These are phyloP conservation scores for Lasioglossum malachurum DNA, from an alignment of 2,888 invertebrate genomes.

Conservation along the genomic window DNA sequence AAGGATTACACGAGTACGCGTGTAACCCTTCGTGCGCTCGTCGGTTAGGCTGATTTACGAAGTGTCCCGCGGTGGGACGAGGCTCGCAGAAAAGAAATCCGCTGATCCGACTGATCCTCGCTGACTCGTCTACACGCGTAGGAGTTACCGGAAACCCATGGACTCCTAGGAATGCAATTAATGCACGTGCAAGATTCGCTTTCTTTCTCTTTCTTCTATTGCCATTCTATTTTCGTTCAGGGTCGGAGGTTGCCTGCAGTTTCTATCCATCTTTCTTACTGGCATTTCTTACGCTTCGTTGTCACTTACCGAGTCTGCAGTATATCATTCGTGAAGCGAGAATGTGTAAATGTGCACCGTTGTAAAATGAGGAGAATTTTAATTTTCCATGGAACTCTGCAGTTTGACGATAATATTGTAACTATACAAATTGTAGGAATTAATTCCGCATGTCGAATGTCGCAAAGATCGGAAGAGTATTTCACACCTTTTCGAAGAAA, in stretches of 20 bases:
- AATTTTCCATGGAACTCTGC: neutral
- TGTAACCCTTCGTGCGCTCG: neutral
- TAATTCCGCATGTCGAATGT: neutral
- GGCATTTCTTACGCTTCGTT: neutral
- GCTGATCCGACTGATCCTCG: neutral
- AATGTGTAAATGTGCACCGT: neutral
- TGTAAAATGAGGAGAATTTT: neutral
- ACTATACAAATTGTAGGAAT: too few species aligned
- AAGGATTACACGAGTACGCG: slow-evolving; percentile 9
- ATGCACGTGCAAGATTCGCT: slow-evolving; percentile 24
- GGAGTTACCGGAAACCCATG: slow-evolving; percentile 43
- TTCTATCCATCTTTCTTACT: neutral
- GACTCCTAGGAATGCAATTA: slow-evolving; percentile 55
- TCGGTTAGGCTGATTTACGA: slow-evolving; percentile 2
- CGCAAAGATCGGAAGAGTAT: neutral
- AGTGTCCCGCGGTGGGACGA: slow-evolving; percentile 2
- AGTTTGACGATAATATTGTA: too few species aligned
- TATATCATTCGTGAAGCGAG: neutral
- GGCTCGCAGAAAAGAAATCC: neutral
- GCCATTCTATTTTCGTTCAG: neutral
- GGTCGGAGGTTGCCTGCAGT: neutral
- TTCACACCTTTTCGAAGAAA: neutral
- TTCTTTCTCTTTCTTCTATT: neutral
- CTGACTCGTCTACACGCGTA: slow-evolving; percentile 21
- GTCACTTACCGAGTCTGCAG: neutral